Evolutionary conservation across 92 coral and sea anemone genomes (phyloP).

Genomic region (Actinernus sp.): DNA sequence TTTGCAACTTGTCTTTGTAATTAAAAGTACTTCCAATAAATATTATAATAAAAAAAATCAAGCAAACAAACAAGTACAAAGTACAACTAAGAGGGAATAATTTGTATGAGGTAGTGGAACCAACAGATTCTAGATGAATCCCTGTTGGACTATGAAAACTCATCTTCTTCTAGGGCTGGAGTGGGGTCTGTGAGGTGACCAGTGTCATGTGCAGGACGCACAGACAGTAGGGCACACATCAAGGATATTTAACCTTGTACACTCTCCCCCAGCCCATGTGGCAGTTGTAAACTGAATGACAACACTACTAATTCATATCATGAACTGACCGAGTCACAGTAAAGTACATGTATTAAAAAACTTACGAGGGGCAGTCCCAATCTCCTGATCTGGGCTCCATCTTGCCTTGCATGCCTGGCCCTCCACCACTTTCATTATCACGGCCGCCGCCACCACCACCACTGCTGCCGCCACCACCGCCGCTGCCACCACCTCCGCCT

Average conservation of each 20-base stretch:
- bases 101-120: constrained; percentile 51
- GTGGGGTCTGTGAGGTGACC: constrained; percentile 55
- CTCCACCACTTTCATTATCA: constrained; percentile 65
- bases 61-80: no score
- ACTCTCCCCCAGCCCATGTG: constrained; percentile 63
- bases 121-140: constrained; percentile 27
- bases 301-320: background rate
- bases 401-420: constrained; percentile 60
- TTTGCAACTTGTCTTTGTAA: no score
- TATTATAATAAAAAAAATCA: no score
- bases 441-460: constrained; percentile 73
- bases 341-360: background rate
- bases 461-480: constrained; percentile 59
- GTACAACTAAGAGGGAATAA: no score
- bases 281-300: background rate
- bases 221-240: constrained; percentile 55
- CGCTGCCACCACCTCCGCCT: constrained; percentile 26
- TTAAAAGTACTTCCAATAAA: no score
- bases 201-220: constrained; percentile 71
- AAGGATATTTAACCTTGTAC: constrained; percentile 31
- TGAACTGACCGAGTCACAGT: background rate
- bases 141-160: constrained; percentile 57
- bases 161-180: constrained; percentile 36
- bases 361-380: constrained; percentile 99
- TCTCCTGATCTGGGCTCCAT: constrained; percentile 85